phyloP scores from a whole-genome alignment of 2,888 invertebrate species.

The Diloba caeruleocephala region DNA sequence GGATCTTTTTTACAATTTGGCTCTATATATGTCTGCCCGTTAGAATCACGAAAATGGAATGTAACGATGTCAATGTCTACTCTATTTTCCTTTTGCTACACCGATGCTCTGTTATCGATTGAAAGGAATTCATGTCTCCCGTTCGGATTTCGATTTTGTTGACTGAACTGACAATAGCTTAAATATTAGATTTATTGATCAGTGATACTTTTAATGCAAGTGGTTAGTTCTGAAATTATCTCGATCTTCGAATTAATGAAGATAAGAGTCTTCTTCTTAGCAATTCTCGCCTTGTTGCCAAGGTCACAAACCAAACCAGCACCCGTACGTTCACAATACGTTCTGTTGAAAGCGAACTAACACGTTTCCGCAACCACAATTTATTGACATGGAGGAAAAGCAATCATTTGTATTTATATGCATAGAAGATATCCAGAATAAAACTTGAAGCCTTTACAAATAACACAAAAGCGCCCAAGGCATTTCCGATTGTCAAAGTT shows the following conservation, averaged over 20 bases:
- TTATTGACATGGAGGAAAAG: slow-evolving; percentile 21
- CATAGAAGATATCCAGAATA: slow-evolving; percentile 40
- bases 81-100: slow-evolving; percentile 35
- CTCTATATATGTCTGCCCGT: too few relatives aligned
- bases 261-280: too few relatives aligned
- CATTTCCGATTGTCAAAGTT: slow-evolving; percentile 42
- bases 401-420: slow-evolving; percentile 35
- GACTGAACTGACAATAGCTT: too few relatives aligned
- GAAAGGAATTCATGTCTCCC: slow-evolving; percentile 3
- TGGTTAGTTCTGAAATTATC: too few relatives aligned
- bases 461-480: slow-evolving; percentile 39
- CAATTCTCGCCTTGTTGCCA: too few relatives aligned
- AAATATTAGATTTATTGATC: too few relatives aligned
- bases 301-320: too few relatives aligned
- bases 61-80: slow-evolving; percentile 41
- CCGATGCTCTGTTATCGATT: too few relatives aligned
- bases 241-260: too few relatives aligned
- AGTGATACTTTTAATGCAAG: too few relatives aligned
- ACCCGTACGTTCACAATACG: slow-evolving; percentile 8
- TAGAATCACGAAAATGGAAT: slow-evolving; percentile 54
- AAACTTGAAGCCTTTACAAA: slow-evolving; percentile 46
- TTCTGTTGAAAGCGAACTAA: slow-evolving; percentile 13
- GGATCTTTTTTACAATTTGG: slow-evolving; percentile 38
- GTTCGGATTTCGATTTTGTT: neutral
- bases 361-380: slow-evolving; percentile 14